phyloP scores from a whole-genome alignment of 2,888 invertebrate species.

The Tenodera sinensis region DNA sequence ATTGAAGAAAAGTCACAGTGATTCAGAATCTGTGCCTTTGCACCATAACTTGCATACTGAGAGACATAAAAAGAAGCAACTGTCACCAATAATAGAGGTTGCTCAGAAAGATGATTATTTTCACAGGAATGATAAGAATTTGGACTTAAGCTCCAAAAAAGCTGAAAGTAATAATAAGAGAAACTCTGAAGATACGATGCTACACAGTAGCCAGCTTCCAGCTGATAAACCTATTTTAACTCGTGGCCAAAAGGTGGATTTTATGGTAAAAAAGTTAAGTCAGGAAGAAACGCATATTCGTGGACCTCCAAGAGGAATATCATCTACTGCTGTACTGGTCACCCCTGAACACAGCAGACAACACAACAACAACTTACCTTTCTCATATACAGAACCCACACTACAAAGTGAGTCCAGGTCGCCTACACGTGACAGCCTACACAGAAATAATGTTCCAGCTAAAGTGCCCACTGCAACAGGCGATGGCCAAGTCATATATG shows the following conservation, averaged over 20 bases:
- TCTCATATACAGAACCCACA: constrained; percentile 66
- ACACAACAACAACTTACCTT: constrained; percentile 72
- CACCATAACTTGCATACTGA: constrained; percentile 37
- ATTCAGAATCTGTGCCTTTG: constrained; percentile 26
- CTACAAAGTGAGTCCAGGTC: background rate
- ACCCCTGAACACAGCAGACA: constrained; percentile 58
- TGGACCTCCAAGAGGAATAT: constrained; percentile 24
- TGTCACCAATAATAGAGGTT: constrained; percentile 77
- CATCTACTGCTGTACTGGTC: constrained; percentile 43
- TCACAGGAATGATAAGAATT: constrained; percentile 34
- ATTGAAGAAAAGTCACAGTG: constrained; percentile 50
- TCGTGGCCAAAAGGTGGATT: constrained; percentile 71
- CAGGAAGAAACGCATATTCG: constrained; percentile 26
- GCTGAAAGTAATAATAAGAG: constrained; percentile 37
- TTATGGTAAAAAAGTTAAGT: constrained; percentile 70
- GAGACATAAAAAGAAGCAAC: constrained; percentile 60
- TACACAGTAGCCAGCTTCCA: constrained; percentile 38
- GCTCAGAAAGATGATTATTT: constrained; percentile 69
- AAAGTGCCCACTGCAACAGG: constrained; percentile 14
- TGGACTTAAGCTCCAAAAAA: constrained; percentile 32
- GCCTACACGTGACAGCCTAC: background rate
- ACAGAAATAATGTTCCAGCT: background rate
- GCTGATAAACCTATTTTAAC: constrained; percentile 40
- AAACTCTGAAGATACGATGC: constrained; percentile 38
- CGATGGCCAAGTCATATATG: constrained; percentile 61